Evolutionary conservation across 2,888 invertebrate genomes (phyloP), one percentile per base, ranked within the genome.

Genomic region (Eucera pruinosa): DNA sequence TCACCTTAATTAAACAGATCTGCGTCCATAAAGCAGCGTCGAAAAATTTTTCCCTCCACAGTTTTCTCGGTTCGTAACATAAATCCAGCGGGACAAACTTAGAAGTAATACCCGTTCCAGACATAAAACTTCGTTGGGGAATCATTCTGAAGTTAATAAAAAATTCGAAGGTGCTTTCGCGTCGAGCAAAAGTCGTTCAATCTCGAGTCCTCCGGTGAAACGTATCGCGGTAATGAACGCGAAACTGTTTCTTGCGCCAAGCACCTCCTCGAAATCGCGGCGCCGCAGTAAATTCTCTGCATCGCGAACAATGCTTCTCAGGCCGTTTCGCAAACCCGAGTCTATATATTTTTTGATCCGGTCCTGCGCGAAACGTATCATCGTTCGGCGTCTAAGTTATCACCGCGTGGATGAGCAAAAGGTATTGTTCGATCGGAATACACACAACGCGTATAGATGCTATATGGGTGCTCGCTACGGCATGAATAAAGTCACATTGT

Each of bases 401-500:
- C 66, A 70, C 68, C 70, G 36, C 57, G 68, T 33, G 66, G 65
- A 78, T 64, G 80, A 80, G 71, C 66, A 61, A 15, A 48, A 61
- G 66, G 68, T 71, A 79, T 81, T 81, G 83, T 83, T 74, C 79
- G 77, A 57, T 78, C 50, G 30, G 52, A 47, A 60, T 76, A 55
- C 67, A 45, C 50, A 39, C n/a, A n/a, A n/a, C 36, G 39, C 30
- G 25, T 65, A 33, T 54, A 20, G 27, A 30, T 45, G 58, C 25
- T n/a, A n/a, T n/a, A n/a, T n/a, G 15, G 9, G 20, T 41, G 27
- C 45, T 7, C 20, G 27, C 20, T 39, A 30, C 41, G n/a, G 57
- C 48, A 57, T 57, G 77, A 76, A 82, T 67, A 74, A 82, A 84
- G 78, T 82, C 71, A 66, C 84, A 76, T 75, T 80, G 84, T 80